Percentiles rank a stretch among this genome's conserved stretches.
phyloP scores from a whole-genome alignment of 2,113 vertebrate genomes.

The Uropsilus gracilis region DNA sequence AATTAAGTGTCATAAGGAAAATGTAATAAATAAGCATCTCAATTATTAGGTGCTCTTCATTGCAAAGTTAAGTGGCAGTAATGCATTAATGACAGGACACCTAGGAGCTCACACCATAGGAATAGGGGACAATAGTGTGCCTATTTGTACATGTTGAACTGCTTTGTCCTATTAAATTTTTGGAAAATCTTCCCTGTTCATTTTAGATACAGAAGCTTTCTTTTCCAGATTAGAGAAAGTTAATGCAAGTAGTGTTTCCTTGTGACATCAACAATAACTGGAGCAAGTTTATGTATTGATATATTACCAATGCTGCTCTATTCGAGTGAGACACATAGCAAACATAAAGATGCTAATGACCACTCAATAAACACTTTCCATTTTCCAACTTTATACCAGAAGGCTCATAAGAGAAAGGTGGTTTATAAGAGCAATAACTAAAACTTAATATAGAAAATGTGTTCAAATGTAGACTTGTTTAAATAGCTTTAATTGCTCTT shows the following conservation, averaged over 20 bases:
- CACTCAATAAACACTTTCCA: neutral
- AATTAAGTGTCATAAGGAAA: conserved; percentile 76
- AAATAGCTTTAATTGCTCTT: neutral
- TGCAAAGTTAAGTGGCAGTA: conserved; percentile 1
- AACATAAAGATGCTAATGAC: neutral
- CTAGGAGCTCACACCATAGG: neutral
- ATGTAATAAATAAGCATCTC: conserved; percentile 62
- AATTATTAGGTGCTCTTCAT: conserved; percentile 52
- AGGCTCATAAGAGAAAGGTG: neutral
- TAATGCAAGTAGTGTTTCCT: neutral
- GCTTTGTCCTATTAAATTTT: conserved; percentile 33
- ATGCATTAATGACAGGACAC: neutral
- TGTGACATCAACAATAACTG: neutral
- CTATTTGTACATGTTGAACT: neutral
- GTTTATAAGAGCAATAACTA: neutral
- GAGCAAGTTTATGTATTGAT: neutral
- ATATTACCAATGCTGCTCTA: neutral
- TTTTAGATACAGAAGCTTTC: neutral
- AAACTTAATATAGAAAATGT: neutral
- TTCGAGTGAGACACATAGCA: neutral
- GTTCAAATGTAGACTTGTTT: neutral
- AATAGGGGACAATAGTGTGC: conserved; percentile 37
- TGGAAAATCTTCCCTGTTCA: neutral
- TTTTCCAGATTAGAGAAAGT: conserved; percentile 25
- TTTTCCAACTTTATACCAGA: neutral